Evolutionary conservation across 2,113 vertebrate genomes (phyloP), one percentile per base, ranked within the genome.

Genomic region (Chloroceryle aenea): DNA sequence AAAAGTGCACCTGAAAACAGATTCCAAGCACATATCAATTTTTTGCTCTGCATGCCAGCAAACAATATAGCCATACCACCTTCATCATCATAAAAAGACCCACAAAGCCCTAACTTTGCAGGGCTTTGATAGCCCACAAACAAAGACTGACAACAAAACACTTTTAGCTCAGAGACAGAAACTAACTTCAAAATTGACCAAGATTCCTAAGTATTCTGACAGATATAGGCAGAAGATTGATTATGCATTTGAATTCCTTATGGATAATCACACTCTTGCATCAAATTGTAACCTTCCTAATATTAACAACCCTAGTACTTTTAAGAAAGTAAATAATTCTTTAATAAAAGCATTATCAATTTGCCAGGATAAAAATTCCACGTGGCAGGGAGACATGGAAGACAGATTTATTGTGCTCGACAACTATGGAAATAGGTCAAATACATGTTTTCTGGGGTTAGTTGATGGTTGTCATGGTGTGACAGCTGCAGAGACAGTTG

Each of bases 391-490:
- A 67, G 78, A 95, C 34, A 97, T 96, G 93, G 97, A 98, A 81
- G 96, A 98, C 52, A 95, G 56, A 63, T 98, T 96, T 56, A 75
- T 95, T 2, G 72, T 97, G 12, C 55, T 81, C 4, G 76, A 95
- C 62, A 84, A 85, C 62, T 98, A 97, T 7, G 98, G 98, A 58
- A 96, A 79, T 3, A 98, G 95, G 69, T 53, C 96, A 91, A 96
- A 97, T 7, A 93, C 88, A 7, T 98, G 96, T n/a, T 98, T 98
- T 85, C 84, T 98, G 18, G 95, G 98, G 13, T 66, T 98, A 73
- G 97, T 97, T 52, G 97, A 98, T 38, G 97, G 98, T 19, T 98
- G 82, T 61, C 68, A 96, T 0, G 85, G 97, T 3, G 71, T 26
- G 8, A 32, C 83, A 66, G 97, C 98, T 18, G 97, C 98, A 30